Base-by-base conservation (phyloP, 2,888 invertebrate genomes). In the Microplitis deprimator region DNA sequence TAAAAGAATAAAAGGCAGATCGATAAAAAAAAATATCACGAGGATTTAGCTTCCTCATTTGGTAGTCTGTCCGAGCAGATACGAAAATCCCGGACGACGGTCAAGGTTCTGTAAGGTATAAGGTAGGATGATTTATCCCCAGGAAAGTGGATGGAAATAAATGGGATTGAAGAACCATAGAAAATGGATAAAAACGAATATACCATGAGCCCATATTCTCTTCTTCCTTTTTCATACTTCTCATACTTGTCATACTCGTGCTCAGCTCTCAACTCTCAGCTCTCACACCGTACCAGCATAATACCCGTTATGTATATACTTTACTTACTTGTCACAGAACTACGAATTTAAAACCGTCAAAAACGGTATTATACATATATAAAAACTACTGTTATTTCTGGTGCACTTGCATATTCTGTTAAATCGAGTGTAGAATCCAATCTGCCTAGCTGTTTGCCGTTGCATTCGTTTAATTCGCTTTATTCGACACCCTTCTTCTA, bases 351-450 rank as follows among this genome's bases (percentile, higher is more conserved):
- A 50, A 50, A 50, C 13, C 50, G 10, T 50, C 50, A 13, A 50
- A 50, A 50, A 50, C 10, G 50, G 29, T 29, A 29, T 29, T 29
- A 29, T 50, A 50, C 50, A 50, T 73, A 77, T 79, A 79, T 78
- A 80, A n/a, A 62, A 29, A 38, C 29, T 65, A 13, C 7, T 13
- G 50, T 50, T 50, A 50, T 50, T 79, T 69, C 78, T 78, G 80
- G 79, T 85, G 65, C 65, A 29, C 13, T 65, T 85, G 85, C 85
- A 82, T 85, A 86, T 87, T 86, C 86, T 85, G 83, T 84, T 86
- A 85, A 87, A 87, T 87, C 87, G 86, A 86, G 83, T 86, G 84
- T 84, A 82, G 85, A 86, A 87, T 86, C 84, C 86, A 87, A 87
- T 86, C 87, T 86, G 85, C 29, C 29, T 29, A 29, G 84, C 86